phyloP scores from a whole-genome alignment of 2,797 vertebrate genomes.

The Syndactyla subalaris region DNA sequence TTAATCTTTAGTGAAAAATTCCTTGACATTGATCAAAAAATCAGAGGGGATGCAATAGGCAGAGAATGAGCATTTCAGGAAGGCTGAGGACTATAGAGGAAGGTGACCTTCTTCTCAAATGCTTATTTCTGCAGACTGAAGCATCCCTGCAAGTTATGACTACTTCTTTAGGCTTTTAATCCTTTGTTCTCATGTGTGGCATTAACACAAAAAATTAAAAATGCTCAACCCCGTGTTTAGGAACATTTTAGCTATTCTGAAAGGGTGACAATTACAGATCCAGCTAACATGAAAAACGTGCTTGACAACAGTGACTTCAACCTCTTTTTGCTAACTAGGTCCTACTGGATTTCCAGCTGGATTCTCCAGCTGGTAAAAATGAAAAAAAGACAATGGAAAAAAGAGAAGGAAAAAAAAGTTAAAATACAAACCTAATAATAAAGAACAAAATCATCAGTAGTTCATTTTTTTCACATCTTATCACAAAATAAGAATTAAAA shows the following conservation, averaged over 20 bases:
- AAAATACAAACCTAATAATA: background rate
- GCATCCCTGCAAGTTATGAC: background rate
- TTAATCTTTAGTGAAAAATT: background rate
- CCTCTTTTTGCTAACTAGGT: background rate
- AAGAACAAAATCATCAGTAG: background rate
- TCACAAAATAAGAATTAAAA: background rate
- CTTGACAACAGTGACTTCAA: background rate
- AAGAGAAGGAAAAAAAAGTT: background rate
- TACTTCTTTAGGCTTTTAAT: background rate
- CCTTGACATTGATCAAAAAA: background rate
- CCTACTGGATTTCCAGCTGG: background rate
- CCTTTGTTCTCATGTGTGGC: background rate
- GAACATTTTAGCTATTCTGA: background rate
- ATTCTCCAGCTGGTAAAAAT: background rate
- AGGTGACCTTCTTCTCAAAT: background rate
- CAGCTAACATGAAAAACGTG: background rate
- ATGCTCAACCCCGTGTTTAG: background rate
- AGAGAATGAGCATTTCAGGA: background rate
- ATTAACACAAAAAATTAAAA: background rate
- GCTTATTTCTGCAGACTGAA: background rate
- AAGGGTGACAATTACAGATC: background rate
- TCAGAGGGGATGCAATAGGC: background rate
- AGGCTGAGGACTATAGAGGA: background rate
- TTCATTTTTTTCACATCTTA: background rate
- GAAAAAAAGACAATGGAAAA: background rate